Percentiles rank a stretch among this genome's conserved stretches.
Evolutionary conservation across 2,888 invertebrate genomes (phyloP).

Genomic region (Villa cingulata): DNA sequence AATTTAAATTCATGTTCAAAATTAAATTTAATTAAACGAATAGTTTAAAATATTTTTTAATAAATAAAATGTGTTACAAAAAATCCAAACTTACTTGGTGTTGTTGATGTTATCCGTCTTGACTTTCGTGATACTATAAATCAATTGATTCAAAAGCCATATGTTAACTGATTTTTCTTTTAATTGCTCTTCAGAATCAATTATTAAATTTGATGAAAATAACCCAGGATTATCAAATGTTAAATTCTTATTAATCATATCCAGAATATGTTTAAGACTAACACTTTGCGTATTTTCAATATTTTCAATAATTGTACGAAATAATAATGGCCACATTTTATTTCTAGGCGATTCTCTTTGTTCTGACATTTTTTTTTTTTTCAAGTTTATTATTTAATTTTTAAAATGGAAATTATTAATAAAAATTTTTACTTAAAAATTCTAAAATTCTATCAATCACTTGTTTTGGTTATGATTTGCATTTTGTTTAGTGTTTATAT

Average conservation of each 20-base stretch:
- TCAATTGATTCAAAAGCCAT: constrained; percentile 13
- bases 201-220: constrained; percentile 8
- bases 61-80: background rate
- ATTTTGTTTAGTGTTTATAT: too few relatives aligned
- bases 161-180: constrained; percentile 9
- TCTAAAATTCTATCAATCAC: too few relatives aligned
- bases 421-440: too few relatives aligned
- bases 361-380: constrained; percentile 4
- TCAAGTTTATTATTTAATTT: too few relatives aligned
- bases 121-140: constrained; percentile 5
- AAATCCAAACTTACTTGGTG: background rate
- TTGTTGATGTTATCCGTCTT: too few relatives aligned
- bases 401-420: too few relatives aligned
- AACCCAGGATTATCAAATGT: constrained; percentile 16
- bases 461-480: too few relatives aligned
- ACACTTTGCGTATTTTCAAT: constrained; percentile 7
- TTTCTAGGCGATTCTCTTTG: background rate
- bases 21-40: background rate
- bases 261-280: constrained; percentile 8
- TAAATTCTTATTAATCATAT: constrained; percentile 12
- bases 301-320: constrained; percentile 7
- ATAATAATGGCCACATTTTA: constrained; percentile 12
- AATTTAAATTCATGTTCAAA: too few relatives aligned
- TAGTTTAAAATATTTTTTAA: background rate
- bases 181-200: background rate